Evolutionary conservation across 2,113 vertebrate species (phyloP), one percentile per base, ranked within the genome.

Genomic region (Melanotaenia duboulayi): DNA sequence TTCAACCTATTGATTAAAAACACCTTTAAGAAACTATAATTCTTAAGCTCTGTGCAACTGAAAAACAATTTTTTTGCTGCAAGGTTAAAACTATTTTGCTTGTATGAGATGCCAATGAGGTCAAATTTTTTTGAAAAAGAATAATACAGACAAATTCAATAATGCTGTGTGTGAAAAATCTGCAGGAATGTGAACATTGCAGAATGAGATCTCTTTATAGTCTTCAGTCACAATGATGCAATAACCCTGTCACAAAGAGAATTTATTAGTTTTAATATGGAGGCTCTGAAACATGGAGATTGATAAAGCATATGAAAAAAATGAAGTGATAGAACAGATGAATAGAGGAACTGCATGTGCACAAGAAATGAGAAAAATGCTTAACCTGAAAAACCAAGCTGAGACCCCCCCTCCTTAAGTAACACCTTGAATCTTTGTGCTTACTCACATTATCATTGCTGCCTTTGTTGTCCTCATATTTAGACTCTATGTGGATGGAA

Each of bases 381-480:
- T 16, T 9, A 54, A 42, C 5, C 4, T 12, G 58, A 24, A 40
- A 23, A 52, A 52, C 16, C 7, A 16, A 17, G 19, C n/a, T 58
- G 16, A 49, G 39, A 81, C 35, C 16, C 13, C 49, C 7, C 4
- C 28, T 28, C 32, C 32, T 28, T 4, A 28, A n/a, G n/a, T n/a
- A n/a, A n/a, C n/a, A n/a, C n/a, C n/a, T n/a, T n/a, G n/a, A n/a
- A n/a, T n/a, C n/a, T n/a, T n/a, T n/a, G n/a, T 52, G 11, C 46
- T 37, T 65, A 92, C 91, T 92, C 82, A 92, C 91, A 14, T 90
- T 86, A 55, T 90, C 74, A 23, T 91, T 92, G 83, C 67, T 88
- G 16, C 91, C 91, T 75, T 91, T 91, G 87, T 92, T 92, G 82
- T 92, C 90, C 64, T 92, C 91, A n/a, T 92, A 92, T 67, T 92